Evolutionary conservation across 2,888 invertebrate species (phyloP), one percentile per base, ranked within the genome.

Genomic region (Melolontha melolontha): DNA sequence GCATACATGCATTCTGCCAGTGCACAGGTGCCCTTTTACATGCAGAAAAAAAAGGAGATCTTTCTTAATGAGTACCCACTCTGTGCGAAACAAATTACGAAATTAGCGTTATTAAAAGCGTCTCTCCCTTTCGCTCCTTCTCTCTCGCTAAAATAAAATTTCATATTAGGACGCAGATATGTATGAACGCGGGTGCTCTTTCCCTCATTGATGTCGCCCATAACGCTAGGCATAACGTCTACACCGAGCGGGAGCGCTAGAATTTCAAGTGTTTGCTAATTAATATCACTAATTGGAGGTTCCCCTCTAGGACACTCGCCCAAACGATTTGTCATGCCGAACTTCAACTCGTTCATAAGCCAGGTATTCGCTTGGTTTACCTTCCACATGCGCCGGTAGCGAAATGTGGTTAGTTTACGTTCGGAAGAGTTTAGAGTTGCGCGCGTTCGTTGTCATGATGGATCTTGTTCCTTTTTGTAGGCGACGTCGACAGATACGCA

Each of bases 281-380:
- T 81, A 81, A 81, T 81, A 80, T 80, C 79, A 80, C 81, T 81
- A 81, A 81, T 81, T 81, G 81, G 81, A 80, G 80, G 80, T 79
- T 80, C 81, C 79, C 80, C 80, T 76, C 74, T 72, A 68, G 67
- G 70, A 65, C 69, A 74, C 69, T 71, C 66, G 73, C 52, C 72
- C 77, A 76, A 66, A 41, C 67, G 59, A 63, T 55, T 74, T 68
- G 50, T 72, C 41, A 40, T 41, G 55, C 34, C 22, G 40, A 40
- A 41, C 42, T 16, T 59, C 59, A n/a, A n/a, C 8, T 49, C 62
- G 62, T 12, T 16, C 10, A 17, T 27, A 29, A 11, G 10, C 27
- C 29, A 52, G 52, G 67, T 52, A 40, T 66, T 66, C 47, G 22
- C n/a, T 49, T 66, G 68, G 55, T 50, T 34, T 16, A 12, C 44